Evolutionary conservation across 2,797 vertebrate species (phyloP).

Genomic region (Hoplostethus mediterraneus): DNA sequence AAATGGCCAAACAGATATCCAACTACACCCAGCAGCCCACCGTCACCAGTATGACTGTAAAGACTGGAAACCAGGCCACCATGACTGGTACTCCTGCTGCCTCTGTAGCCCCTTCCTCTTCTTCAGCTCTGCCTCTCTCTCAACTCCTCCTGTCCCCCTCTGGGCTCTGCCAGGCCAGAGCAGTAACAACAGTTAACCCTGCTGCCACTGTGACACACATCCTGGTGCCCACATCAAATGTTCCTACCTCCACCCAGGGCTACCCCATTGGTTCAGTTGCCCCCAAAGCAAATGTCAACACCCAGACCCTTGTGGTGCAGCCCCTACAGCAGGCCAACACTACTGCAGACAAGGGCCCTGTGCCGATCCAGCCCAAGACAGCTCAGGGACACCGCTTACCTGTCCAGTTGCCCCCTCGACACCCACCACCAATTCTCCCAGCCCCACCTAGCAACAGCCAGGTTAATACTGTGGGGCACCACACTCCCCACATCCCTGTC

Average conservation of each 20-base stretch:
- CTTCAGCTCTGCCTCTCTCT: slow-evolving; percentile 81
- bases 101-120: slow-evolving; percentile 76
- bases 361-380: slow-evolving; percentile 94
- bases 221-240: slow-evolving; percentile 84
- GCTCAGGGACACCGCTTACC: slow-evolving; percentile 83
- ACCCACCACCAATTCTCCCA: slow-evolving; percentile 86
- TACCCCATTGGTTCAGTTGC: slow-evolving; percentile 80
- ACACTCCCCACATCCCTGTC: slow-evolving; percentile 93
- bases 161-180: slow-evolving; percentile 65
- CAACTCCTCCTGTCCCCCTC: slow-evolving; percentile 85
- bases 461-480: slow-evolving; percentile 79
- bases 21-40: slow-evolving; percentile 74
- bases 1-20: slow-evolving; percentile 73
- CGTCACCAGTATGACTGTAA: slow-evolving; percentile 70
- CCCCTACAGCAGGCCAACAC: slow-evolving; percentile 89
- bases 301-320: slow-evolving; percentile 97
- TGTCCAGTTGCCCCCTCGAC: slow-evolving; percentile 82
- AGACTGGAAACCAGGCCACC: slow-evolving; percentile 73
- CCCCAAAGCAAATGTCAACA: slow-evolving; percentile 80
- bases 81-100: slow-evolving; percentile 72
- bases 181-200: slow-evolving; percentile 61
- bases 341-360: slow-evolving; percentile 83
- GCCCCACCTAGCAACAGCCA: slow-evolving; percentile 84
- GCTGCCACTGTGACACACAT: slow-evolving; percentile 82
- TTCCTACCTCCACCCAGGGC: slow-evolving; percentile 84